Conservation (phyloP, 2,888 invertebrate genomes). For the Pedicia rivosa region DNA sequence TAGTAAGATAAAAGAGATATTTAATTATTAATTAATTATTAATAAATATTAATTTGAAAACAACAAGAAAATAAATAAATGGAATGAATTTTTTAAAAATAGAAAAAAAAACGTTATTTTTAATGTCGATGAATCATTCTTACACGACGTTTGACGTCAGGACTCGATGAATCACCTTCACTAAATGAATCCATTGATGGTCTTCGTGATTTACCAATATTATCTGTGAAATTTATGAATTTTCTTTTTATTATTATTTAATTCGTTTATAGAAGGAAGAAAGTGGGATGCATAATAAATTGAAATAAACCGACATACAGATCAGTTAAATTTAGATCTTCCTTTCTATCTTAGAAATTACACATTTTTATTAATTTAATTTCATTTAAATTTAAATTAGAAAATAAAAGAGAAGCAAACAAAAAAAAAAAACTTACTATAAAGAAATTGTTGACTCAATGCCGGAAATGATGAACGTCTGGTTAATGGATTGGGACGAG, state of each 20-base stretch:
- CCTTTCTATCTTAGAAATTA: too few relatives aligned
- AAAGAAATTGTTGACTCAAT: constrained; percentile 7
- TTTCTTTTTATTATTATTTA: neutral
- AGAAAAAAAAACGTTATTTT: constrained; percentile 15
- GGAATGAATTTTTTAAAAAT: too few relatives aligned
- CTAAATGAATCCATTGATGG: constrained; percentile 19
- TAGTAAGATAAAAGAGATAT: too few relatives aligned
- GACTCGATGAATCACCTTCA: constrained; percentile 14
- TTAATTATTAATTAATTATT: too few relatives aligned
- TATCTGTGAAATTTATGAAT: neutral
- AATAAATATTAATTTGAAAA: too few relatives aligned
- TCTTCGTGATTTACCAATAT: constrained; percentile 13
- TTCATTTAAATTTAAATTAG: neutral
- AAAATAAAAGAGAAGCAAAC: neutral
- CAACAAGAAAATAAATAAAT: too few relatives aligned
- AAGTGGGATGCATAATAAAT: too few relatives aligned
- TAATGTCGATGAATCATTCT: constrained; percentile 28
- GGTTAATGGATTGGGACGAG: constrained; percentile 11
- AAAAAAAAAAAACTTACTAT: constrained; percentile 6
- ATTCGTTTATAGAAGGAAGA: too few relatives aligned
- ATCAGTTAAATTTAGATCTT: too few relatives aligned
- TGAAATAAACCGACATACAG: too few relatives aligned
- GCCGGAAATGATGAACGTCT: constrained; percentile 13
- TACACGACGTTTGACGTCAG: constrained; percentile 23
- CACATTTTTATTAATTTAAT: too few relatives aligned